These are phyloP conservation scores for Psittacus erithacus DNA, from an alignment of 2,113 vertebrate species.

Conservation along the genomic window DNA sequence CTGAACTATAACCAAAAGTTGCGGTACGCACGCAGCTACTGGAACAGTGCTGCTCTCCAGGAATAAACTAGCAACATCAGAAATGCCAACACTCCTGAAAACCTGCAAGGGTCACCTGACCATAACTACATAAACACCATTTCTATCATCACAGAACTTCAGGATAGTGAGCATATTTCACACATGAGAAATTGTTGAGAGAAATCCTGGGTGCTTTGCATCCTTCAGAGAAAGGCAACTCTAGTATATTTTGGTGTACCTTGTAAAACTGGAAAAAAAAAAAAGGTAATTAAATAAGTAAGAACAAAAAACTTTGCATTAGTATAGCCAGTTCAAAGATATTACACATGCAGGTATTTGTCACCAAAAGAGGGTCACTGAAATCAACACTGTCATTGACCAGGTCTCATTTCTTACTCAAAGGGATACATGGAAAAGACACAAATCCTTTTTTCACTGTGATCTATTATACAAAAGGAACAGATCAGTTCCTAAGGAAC, in stretches of 20 bases:
- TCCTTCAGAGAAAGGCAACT: background rate
- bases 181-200: background rate
- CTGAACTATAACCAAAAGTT: background rate
- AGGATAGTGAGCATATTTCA: background rate
- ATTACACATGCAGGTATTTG: accelerated
- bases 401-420: background rate
- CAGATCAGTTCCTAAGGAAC: background rate
- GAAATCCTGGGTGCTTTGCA: background rate
- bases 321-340: background rate
- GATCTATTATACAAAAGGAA: background rate
- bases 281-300: background rate
- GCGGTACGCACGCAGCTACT: background rate
- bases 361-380: background rate
- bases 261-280: background rate
- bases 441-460: background rate
- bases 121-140: background rate
- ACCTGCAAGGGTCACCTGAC: background rate
- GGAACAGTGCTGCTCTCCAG: background rate
- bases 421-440: background rate
- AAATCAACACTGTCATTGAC: background rate
- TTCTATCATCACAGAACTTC: background rate
- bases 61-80: background rate
- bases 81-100: background rate
- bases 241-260: background rate
- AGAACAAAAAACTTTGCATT: background rate